These are phyloP conservation scores for Tachina lurida DNA, from an alignment of 2,888 invertebrate genomes.

Conservation along the genomic window DNA sequence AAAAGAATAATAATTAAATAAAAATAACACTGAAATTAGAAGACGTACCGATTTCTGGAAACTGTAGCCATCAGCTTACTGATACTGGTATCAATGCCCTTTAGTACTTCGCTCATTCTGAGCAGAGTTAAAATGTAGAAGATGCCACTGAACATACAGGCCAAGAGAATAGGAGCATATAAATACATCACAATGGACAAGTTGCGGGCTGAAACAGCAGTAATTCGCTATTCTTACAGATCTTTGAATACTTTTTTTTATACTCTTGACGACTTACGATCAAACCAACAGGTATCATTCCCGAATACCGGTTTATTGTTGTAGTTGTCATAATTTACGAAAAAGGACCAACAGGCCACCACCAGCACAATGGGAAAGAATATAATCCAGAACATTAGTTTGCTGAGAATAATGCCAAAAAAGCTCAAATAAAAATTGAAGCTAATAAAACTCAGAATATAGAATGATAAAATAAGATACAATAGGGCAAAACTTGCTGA, in stretches of 20 bases:
- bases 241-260: not conserved
- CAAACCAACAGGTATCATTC: constrained; percentile 85
- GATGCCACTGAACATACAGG: constrained; percentile 76
- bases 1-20: not conserved
- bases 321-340: constrained; percentile 75
- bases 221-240: not conserved
- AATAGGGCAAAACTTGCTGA: constrained; percentile 76
- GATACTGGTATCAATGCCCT: constrained; percentile 68
- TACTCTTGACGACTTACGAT: constrained; percentile 81
- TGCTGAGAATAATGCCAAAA: constrained; percentile 77
- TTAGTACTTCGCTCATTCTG: constrained; percentile 74
- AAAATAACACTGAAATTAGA: not conserved
- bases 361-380: constrained; percentile 77
- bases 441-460: constrained; percentile 77
- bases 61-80: constrained; percentile 74
- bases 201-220: constrained; percentile 75
- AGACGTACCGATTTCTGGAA: constrained; percentile 76
- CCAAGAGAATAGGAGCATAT: constrained; percentile 79
- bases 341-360: constrained; percentile 77
- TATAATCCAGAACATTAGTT: constrained; percentile 79
- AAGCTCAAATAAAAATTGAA: constrained; percentile 79
- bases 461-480: constrained; percentile 77
- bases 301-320: constrained; percentile 84
- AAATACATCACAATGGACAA: constrained; percentile 80
- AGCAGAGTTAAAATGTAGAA: constrained; percentile 78